These are phyloP conservation scores for Lasioglossum leucozonium DNA, from an alignment of 2,888 invertebrate species.

Conservation along the genomic window DNA sequence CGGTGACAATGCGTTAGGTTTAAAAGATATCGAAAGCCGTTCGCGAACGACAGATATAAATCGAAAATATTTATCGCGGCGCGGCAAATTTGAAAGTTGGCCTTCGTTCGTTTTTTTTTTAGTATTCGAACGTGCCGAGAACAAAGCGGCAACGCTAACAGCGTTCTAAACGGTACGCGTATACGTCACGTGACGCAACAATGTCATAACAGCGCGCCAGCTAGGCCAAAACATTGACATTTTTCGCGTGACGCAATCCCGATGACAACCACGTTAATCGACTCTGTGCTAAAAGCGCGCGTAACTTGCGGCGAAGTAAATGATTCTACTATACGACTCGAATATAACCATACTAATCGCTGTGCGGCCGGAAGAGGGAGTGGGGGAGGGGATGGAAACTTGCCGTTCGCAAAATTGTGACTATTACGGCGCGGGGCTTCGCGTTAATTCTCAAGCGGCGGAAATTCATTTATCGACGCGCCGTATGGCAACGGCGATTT, in stretches of 20 bases:
- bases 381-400: not conserved
- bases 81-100: not conserved
- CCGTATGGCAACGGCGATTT: conserved; percentile 7
- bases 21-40: not conserved
- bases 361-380: not conserved
- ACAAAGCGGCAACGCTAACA: not conserved
- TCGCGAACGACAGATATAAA: not conserved
- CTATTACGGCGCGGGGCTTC: not conserved
- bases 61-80: not conserved
- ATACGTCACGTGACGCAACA: not conserved
- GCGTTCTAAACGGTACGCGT: not conserved
- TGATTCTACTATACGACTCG: not conserved
- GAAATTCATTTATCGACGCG: not conserved
- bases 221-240: not conserved
- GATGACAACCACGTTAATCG: not conserved
- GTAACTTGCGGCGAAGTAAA: not conserved
- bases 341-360: conserved; percentile 10
- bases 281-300: not conserved
- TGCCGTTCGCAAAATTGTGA: not conserved
- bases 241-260: not conserved
- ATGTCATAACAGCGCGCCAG: not conserved
- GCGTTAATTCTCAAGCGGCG: not conserved
- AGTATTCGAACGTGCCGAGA: not conserved
- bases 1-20: not conserved
- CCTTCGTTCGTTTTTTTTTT: not conserved